Base-by-base conservation (phyloP, 2,113 vertebrate species). In the Platichthys stellatus region DNA sequence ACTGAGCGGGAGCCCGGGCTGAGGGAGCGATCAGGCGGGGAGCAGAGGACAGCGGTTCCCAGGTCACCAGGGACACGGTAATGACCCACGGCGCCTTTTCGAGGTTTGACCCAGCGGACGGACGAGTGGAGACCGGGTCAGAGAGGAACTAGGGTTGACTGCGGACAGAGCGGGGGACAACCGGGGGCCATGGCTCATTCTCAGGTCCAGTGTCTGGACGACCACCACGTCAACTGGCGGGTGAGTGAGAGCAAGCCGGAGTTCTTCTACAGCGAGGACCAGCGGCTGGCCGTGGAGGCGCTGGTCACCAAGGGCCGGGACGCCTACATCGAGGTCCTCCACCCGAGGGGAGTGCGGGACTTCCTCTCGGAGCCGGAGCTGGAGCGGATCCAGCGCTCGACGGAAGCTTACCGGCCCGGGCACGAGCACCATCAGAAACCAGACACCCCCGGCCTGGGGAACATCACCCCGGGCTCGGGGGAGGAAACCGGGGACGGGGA, bases 191-290 rank as follows among this genome's bases (percentile, higher is more conserved):
- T 99, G 98, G 98, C 98, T 75, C 86, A 97, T 79, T 99, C 98
- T 43, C 98, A 99, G 92, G 89, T 99, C 56, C 97, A 98, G 88
- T 99, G 98, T 76, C 90, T 99, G 86, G 96, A 99, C 28, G 93
- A 99, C 63, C 96, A 96, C 88, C 96, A 99, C 69, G 95, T 99
- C 78, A 99, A 99, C 93, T 97, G 94, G 96, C 94, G 98, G 59
- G 92, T 96, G 76, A 97, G 95, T 21, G 97, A 98, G 90, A 84
- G 95, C 91, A 98, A 99, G 66, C 96, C 97, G 0, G 98, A 99
- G 92, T 99, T 99, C 78, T 98, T 97, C 92, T 99, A 99, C 86
- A 97, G 97, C 26, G 98, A 99, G 91, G 95, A 96, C 76, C 98
- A 99, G 73, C 90, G 98, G 74, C 86, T 98, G 76, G 98, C 97